Evolutionary conservation across 2,113 vertebrate species (phyloP).

Genomic region (Rynchops niger): DNA sequence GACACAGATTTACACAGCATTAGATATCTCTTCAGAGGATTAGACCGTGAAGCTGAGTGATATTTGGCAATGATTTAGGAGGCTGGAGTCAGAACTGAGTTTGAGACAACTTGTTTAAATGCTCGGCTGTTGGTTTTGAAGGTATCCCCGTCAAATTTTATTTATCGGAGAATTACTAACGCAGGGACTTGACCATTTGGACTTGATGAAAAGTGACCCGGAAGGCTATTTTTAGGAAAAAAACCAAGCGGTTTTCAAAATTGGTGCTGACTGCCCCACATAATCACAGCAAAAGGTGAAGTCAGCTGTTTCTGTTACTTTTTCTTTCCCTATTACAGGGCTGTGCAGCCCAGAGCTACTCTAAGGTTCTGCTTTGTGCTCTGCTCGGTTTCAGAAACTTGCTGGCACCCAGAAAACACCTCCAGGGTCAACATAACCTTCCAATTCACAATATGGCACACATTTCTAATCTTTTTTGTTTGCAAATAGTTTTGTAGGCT

Average conservation of each 20-base stretch:
- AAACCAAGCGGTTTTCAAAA: constrained; percentile 60
- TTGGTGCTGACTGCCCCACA: constrained; percentile 61
- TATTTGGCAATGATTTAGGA: constrained; percentile 39
- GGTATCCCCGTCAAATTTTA: constrained; percentile 49
- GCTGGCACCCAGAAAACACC: neutral
- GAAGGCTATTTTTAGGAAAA: constrained; percentile 64
- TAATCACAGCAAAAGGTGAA: constrained; percentile 45
- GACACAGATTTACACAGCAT: constrained; percentile 55
- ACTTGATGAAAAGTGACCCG: constrained; percentile 66
- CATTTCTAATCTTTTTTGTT: neutral
- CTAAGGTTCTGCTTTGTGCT: neutral
- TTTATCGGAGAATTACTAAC: constrained; percentile 33
- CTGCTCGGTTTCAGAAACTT: neutral
- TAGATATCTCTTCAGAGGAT: constrained; percentile 44
- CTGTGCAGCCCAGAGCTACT: neutral
- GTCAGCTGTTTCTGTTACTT: constrained; percentile 45
- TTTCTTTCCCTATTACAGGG: neutral
- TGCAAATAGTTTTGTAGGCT: neutral
- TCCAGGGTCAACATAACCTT: neutral
- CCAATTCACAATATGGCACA: neutral
- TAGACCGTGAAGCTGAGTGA: neutral
- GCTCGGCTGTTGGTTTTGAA: constrained; percentile 50
- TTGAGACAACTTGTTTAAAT: constrained; percentile 18
- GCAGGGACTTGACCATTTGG: neutral
- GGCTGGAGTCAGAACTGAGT: neutral